Evolutionary conservation across 2,113 vertebrate species (phyloP).

Genomic region (Brachionichthys hirsutus): DNA sequence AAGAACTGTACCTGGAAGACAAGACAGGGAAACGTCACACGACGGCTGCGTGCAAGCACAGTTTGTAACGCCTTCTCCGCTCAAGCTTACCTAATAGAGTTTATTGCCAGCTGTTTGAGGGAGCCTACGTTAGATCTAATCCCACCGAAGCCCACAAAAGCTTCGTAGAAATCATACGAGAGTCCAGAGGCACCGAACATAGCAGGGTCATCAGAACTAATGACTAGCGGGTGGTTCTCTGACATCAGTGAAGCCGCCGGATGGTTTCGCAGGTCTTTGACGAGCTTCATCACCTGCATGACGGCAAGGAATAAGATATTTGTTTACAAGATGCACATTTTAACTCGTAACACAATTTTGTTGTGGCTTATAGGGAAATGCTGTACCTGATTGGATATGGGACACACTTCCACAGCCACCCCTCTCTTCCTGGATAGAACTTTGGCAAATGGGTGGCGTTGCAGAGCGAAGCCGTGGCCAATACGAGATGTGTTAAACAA

Average conservation of each 20-base stretch:
- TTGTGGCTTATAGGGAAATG: not conserved
- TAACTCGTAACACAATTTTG: not conserved
- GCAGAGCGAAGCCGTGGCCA: conserved; percentile 87
- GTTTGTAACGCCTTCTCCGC: rapidly evolving
- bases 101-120: conserved; percentile 85
- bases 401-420: conserved; percentile 88
- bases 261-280: conserved; percentile 85
- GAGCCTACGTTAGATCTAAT: conserved; percentile 79
- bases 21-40: conserved; percentile 2
- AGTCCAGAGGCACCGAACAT: conserved; percentile 84
- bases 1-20: conserved; percentile 83
- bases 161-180: conserved; percentile 91
- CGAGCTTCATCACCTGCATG: conserved; percentile 84
- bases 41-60: not conserved
- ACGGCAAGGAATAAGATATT: not conserved
- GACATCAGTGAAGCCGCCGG: conserved; percentile 84
- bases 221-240: conserved; percentile 83
- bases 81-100: conserved; percentile 84
- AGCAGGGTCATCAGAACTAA: conserved; percentile 87
- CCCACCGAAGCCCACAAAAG: conserved; percentile 87
- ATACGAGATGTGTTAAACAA: conserved; percentile 87
- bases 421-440: conserved; percentile 77
- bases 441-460: conserved; percentile 82
- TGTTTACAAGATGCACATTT: not conserved
- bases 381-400: conserved; percentile 91